Evolutionary conservation across 1,140 invertebrate species (phyloP).

Genomic region (Drusus annulatus): DNA sequence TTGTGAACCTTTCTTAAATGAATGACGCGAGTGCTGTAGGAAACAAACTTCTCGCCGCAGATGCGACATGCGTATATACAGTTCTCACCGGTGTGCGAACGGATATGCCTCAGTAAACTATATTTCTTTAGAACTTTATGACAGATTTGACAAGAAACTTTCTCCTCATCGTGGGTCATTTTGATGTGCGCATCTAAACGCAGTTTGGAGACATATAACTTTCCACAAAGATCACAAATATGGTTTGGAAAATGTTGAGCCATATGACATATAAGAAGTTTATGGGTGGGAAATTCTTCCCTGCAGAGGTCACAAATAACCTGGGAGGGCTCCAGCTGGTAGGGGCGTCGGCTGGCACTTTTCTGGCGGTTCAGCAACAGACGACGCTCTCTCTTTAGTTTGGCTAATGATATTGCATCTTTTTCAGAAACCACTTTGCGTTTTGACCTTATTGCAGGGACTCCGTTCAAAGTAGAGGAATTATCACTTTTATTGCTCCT

Average conservation of each 20-base stretch:
- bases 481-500: no score
- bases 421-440: neutral
- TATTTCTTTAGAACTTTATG: conserved; percentile 34
- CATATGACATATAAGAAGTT: conserved; percentile 48
- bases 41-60: conserved; percentile 49
- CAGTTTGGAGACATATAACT: conserved; percentile 38
- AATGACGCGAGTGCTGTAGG: conserved; percentile 43
- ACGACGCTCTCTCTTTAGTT: neutral
- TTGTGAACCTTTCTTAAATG: conserved; percentile 50
- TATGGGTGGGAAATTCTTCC: conserved; percentile 49
- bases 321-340: conserved; percentile 42
- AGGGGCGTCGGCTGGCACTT: conserved; percentile 21
- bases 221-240: conserved; percentile 51
- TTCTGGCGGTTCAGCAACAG: neutral
- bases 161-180: conserved; percentile 29
- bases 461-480: no score
- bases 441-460: no score
- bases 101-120: conserved; percentile 48
- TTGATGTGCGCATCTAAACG: conserved; percentile 33
- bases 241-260: conserved; percentile 47
- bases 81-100: conserved; percentile 48
- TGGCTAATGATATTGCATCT: neutral
- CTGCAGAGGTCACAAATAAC: conserved; percentile 41
- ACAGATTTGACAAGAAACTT: conserved; percentile 27
- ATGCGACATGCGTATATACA: conserved; percentile 46